Evolutionary conservation across 92 coral and sea anemone genomes (phyloP).

Genomic region (Muricea muricata): DNA sequence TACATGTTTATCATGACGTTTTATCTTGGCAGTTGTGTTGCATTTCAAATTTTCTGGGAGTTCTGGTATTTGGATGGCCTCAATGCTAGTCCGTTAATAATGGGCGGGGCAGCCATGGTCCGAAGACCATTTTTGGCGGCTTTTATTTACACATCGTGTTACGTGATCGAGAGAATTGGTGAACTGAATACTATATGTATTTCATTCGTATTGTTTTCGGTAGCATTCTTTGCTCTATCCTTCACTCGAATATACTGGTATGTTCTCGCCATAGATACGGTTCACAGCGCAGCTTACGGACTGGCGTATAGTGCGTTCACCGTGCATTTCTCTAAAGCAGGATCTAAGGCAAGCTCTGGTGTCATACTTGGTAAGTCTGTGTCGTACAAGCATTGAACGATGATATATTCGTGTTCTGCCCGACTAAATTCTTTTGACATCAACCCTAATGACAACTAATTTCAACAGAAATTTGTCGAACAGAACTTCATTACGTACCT

Average conservation of each 20-base stretch:
- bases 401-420: no score
- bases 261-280: background rate
- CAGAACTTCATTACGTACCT: no score
- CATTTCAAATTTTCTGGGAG: slow-evolving; percentile 10
- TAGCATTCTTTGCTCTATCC: background rate
- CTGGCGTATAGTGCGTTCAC: background rate
- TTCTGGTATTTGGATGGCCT: slow-evolving; percentile 6
- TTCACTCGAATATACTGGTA: background rate
- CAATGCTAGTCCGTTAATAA: background rate
- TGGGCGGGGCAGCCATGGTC: background rate
- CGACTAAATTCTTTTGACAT: no score
- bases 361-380: background rate
- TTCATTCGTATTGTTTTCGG: background rate
- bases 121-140: background rate
- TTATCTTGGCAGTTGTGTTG: background rate
- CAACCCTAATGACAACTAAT: no score
- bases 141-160: background rate
- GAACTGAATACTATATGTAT: background rate
- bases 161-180: background rate
- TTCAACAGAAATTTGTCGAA: no score
- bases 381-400: no score
- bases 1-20: background rate
- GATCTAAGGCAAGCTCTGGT: background rate
- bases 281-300: background rate
- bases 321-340: slow-evolving; percentile 6